A percentile compares a stretch with the other conserved stretches of the same genome.
phyloP scores from a whole-genome alignment of 2,888 invertebrate genomes.

The Eristalis tenax region DNA sequence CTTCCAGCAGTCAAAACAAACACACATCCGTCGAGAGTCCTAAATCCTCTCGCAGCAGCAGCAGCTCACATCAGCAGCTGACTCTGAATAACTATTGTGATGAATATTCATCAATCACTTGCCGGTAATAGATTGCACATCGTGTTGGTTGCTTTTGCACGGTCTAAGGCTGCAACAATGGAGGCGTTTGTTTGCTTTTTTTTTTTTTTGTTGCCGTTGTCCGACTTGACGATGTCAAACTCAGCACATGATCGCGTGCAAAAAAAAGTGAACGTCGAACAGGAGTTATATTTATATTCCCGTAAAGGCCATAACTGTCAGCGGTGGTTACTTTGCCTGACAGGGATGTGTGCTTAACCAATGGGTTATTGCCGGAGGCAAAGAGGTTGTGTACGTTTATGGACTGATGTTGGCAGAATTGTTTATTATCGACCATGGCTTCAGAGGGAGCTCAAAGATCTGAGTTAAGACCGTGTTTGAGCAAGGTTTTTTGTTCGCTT shows the following conservation, averaged over 20 bases:
- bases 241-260: neutral
- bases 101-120: conserved; percentile 66
- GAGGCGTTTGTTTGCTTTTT: neutral
- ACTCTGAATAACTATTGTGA: conserved; percentile 7
- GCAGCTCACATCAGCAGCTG: neutral
- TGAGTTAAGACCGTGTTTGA: too few relatives aligned
- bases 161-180: neutral
- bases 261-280: conserved; percentile 1
- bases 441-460: neutral
- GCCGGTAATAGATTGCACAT: conserved; percentile 28
- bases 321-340: conserved; percentile 10
- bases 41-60: conserved; percentile 46
- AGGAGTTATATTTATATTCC: conserved; percentile 43
- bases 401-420: neutral
- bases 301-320: conserved; percentile 32
- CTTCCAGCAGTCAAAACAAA: neutral
- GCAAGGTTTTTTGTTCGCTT: too few relatives aligned
- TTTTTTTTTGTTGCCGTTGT: neutral
- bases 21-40: conserved; percentile 15
- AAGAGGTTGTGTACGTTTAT: neutral
- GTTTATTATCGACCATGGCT: neutral
- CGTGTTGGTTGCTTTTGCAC: neutral
- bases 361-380: neutral
- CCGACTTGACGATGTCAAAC: neutral
- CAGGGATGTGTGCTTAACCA: neutral